A percentile compares a stretch with the other conserved stretches of the same genome.
These are phyloP conservation scores for Recurvirostra avosetta DNA, from an alignment of 2,113 vertebrate species.

Conservation along the genomic window DNA sequence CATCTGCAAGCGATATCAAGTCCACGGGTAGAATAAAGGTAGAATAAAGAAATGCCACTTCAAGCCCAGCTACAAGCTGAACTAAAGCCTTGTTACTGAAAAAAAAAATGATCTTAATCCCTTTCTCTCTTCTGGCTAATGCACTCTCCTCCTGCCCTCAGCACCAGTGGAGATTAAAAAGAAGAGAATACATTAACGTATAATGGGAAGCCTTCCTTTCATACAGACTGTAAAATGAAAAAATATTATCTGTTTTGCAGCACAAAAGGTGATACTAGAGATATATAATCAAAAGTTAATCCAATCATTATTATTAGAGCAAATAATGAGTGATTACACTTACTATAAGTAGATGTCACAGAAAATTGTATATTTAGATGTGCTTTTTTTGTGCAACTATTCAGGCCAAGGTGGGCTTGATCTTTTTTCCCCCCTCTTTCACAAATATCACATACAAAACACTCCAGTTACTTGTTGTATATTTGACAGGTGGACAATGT, in stretches of 20 bases:
- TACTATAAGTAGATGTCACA: neutral
- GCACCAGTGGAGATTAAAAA: neutral
- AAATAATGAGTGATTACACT: neutral
- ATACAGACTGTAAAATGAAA: neutral
- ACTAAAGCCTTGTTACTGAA: neutral
- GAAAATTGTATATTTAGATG: neutral
- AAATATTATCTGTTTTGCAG: neutral
- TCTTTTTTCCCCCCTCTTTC: neutral
- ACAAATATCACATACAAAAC: neutral
- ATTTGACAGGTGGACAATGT: neutral
- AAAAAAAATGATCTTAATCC: neutral
- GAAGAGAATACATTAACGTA: neutral
- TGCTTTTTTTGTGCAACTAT: neutral
- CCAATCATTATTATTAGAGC: neutral
- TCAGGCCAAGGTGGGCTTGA: neutral
- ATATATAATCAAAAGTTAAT: neutral
- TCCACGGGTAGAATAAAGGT: neutral
- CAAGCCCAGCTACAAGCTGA: neutral
- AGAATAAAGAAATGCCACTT: neutral
- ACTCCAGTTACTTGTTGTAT: rapidly evolving
- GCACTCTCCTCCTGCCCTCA: neutral
- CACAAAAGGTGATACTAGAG: neutral
- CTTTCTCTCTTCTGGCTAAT: neutral
- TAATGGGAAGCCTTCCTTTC: neutral
- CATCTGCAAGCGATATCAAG: neutral